Conservation (phyloP, 2,888 invertebrate species). For the Reticulitermes lucifugus region DNA sequence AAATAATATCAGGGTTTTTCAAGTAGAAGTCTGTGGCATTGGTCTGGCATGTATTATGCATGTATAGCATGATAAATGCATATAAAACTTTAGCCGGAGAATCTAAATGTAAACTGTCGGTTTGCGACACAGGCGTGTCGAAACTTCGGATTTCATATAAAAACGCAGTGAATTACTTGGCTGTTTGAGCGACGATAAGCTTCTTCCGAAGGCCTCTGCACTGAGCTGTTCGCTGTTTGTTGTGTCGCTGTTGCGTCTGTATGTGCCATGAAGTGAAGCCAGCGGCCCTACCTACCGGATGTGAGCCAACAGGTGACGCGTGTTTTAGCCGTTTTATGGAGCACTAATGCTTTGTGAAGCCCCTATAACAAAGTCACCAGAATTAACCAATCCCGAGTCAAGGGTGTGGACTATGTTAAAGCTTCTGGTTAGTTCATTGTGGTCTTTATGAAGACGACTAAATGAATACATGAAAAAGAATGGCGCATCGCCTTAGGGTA, state of each 20-base stretch:
- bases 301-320: constrained; percentile 1
- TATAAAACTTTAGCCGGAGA: too few relatives aligned
- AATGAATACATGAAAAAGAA: constrained; percentile 13
- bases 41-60: too few relatives aligned
- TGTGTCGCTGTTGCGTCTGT: neutral
- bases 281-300: neutral
- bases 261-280: neutral
- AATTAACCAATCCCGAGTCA: constrained; percentile 3
- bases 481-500: neutral
- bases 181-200: too few relatives aligned
- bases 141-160: too few relatives aligned
- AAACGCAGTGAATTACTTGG: too few relatives aligned
- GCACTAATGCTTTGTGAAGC: neutral
- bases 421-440: neutral
- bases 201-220: too few relatives aligned
- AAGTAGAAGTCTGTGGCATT: too few relatives aligned
- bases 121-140: too few relatives aligned
- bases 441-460: neutral
- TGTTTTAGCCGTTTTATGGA: neutral
- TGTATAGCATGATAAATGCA: too few relatives aligned
- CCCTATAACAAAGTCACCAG: neutral
- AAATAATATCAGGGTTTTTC: too few relatives aligned
- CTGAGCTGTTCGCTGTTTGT: neutral
- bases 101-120: too few relatives aligned
- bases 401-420: neutral